Evolutionary conservation across 2,113 vertebrate genomes (phyloP).

Genomic region (Centropus bengalensis): DNA sequence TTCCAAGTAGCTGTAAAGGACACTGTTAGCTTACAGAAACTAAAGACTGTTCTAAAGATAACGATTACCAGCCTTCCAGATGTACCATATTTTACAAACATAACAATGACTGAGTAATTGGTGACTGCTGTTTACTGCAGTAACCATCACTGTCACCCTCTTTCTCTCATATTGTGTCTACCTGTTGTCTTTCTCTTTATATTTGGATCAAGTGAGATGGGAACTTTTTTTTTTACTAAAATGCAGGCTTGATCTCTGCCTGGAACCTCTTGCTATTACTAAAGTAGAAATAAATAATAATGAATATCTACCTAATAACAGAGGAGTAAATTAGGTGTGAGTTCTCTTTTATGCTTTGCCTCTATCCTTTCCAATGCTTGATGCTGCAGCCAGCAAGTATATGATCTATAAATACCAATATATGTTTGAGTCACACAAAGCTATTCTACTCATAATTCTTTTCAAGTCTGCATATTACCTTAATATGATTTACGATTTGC

Average conservation of each 20-base stretch:
- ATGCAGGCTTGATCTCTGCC: not conserved
- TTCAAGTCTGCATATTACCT: conserved; percentile 1
- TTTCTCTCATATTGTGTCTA: not conserved
- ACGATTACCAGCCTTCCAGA: not conserved
- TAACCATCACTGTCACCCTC: conserved; percentile 1
- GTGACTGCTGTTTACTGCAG: not conserved
- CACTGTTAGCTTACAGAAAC: not conserved
- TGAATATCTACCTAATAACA: not conserved
- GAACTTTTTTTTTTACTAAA: not conserved
- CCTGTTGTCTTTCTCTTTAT: not conserved
- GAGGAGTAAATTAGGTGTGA: not conserved
- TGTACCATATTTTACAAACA: not conserved
- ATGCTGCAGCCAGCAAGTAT: not conserved
- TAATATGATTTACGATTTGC: conserved; percentile 9
- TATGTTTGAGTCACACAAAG: not conserved
- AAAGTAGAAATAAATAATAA: not conserved
- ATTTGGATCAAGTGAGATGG: not conserved
- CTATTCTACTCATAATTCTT: not conserved
- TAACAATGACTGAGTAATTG: not conserved
- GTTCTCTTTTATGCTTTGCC: not conserved
- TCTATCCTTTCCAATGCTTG: not conserved
- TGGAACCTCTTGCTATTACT: not conserved
- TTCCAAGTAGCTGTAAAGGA: not conserved
- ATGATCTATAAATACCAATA: not conserved
- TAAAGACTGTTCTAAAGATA: not conserved